Base-by-base conservation (phyloP, 2,797 vertebrate genomes). In the Micropoecilia bifurca region DNA sequence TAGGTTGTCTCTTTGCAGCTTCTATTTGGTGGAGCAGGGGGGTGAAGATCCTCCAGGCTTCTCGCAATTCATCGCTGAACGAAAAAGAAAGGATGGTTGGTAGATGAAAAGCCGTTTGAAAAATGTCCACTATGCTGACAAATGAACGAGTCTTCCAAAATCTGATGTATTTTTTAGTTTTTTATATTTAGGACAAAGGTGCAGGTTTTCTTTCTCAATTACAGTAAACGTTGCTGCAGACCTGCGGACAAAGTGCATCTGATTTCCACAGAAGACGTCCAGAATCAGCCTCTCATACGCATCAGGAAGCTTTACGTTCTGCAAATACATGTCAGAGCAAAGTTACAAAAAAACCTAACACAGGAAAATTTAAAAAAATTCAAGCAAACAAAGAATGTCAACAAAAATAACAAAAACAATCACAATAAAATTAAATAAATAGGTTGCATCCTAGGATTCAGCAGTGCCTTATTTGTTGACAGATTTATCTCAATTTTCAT, bases 41-140 rank as follows among this genome's bases (percentile, higher is more conserved):
- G 7, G 97, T 98, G 85, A 98, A 97, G 83, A 98, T 98, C 74
- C 96, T 96, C 97, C 97, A 98, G 76, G 97, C 97, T 90, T 98
- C 97, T 47, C 85, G 95, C 77, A 98, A 91, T 92, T 98, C 97
- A 74, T 98, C 97, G 73, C 97, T 98, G 83, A 28, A 43, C 10
- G 69, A 57, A 0, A 71, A 71, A 0, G 10, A 48, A 0, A 8
- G 41, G 16, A 20, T 13, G 14, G 6, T 57, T 18, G 50, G 47
- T 48, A 33, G 18, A 73, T 73, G 25, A 71, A 43, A 76, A 61
- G 10, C 10, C 14, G 25, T 1, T 36, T 9, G 20, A 20, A 33
- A 36, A 39, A 36, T 2, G 13, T 68, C 22, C 33, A 28, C 28
- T 7, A 3, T 8, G 18, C 28, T 43, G n/a, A 14, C n/a, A 71